Conservation (phyloP, 2,113 vertebrate species). For the Phocoena sinus region DNA sequence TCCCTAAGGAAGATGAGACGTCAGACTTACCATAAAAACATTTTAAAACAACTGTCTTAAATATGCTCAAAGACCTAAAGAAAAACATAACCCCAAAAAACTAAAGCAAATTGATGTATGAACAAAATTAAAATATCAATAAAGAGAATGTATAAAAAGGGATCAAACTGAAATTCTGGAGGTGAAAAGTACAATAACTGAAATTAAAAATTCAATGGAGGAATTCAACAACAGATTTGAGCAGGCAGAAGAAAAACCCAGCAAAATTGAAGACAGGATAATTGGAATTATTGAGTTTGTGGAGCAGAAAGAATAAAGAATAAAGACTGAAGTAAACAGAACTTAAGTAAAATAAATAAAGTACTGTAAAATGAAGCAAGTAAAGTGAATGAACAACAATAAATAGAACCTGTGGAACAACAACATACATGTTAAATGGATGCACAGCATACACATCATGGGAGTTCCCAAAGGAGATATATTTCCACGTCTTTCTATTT, state of each 20-base stretch:
- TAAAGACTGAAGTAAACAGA: neutral
- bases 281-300: neutral
- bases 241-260: neutral
- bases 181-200: neutral
- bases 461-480: neutral
- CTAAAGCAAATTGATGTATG: neutral
- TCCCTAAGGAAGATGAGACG: neutral
- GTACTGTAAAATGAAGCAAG: neutral
- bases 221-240: neutral
- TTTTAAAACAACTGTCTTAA: neutral
- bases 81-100: neutral
- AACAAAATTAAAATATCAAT: neutral
- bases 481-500: neutral
- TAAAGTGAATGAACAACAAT: neutral
- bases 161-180: neutral
- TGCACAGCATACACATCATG: neutral
- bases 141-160: neutral
- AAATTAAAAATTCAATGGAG: neutral
- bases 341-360: neutral
- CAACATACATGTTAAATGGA: neutral
- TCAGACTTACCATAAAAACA: neutral
- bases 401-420: neutral
- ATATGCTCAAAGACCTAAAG: neutral
- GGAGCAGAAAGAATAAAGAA: neutral
- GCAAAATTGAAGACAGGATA: neutral